Evolutionary conservation across 2,797 vertebrate genomes (phyloP).

Genomic region (Dendrocincla tyrannina): DNA sequence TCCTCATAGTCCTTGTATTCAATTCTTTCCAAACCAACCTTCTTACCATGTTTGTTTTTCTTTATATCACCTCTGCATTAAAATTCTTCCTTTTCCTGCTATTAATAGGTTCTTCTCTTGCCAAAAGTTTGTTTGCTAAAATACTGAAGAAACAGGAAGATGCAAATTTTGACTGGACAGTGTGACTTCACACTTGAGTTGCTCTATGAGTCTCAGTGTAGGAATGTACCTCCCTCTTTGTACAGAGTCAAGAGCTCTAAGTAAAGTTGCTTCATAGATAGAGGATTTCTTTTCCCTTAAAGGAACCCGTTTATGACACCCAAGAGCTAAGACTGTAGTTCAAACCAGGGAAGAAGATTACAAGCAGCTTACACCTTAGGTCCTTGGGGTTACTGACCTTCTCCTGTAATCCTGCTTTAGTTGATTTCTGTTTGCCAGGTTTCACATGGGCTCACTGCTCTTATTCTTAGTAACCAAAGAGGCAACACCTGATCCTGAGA

Average conservation of each 20-base stretch:
- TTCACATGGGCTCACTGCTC: conserved; percentile 4
- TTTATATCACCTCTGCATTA: background rate
- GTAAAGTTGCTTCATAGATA: background rate
- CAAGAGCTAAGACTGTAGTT: conserved; percentile 14
- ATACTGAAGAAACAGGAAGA: background rate
- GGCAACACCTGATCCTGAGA: background rate
- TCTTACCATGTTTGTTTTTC: background rate
- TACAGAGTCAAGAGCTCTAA: background rate
- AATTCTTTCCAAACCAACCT: background rate
- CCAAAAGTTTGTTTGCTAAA: background rate
- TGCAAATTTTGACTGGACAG: background rate
- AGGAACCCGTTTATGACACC: background rate
- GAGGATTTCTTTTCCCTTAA: conserved; percentile 3
- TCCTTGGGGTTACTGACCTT: conserved; percentile 10
- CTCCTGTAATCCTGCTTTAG: conserved; percentile 51
- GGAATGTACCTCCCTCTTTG: background rate
- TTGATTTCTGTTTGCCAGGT: background rate
- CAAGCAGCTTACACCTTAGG: conserved; percentile 2
- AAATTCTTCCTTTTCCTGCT: background rate
- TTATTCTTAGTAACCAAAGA: background rate
- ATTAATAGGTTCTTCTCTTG: background rate
- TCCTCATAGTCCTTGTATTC: background rate
- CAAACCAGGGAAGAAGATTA: conserved; percentile 39
- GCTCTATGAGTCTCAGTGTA: background rate
- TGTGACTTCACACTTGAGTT: background rate